phyloP scores from a whole-genome alignment of 2,113 vertebrate species.

The Rhadina sibilatrix region DNA sequence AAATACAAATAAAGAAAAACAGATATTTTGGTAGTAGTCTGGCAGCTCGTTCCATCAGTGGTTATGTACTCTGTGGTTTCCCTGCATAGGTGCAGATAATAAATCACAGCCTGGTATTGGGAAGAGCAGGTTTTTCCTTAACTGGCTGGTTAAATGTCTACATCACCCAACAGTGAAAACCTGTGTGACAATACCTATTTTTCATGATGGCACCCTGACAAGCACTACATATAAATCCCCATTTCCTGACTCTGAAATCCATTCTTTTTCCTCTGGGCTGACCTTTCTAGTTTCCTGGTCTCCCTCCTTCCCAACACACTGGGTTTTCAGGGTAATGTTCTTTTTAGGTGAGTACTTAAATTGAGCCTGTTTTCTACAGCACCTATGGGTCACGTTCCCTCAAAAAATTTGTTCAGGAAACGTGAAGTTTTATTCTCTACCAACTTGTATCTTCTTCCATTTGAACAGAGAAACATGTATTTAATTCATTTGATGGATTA shows the following conservation, averaged over 20 bases:
- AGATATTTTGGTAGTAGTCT: neutral
- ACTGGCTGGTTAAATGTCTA: neutral
- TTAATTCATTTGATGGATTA: neutral
- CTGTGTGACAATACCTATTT: neutral
- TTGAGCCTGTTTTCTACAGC: neutral
- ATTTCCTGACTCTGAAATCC: neutral
- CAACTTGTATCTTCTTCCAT: neutral
- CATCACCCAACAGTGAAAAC: neutral
- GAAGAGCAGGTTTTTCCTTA: neutral
- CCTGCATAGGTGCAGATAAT: neutral
- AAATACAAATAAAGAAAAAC: neutral
- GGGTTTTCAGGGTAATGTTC: neutral
- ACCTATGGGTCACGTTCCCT: neutral
- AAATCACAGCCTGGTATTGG: neutral
- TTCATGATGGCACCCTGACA: neutral
- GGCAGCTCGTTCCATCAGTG: neutral
- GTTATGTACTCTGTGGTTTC: neutral
- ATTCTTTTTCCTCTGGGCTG: neutral
- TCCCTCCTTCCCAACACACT: neutral
- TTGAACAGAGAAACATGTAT: neutral
- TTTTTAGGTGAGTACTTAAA: neutral
- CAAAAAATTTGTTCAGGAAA: neutral
- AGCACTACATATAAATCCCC: neutral
- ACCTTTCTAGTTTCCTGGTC: neutral
- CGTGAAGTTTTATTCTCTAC: neutral